Evolutionary conservation across 2,797 vertebrate species (phyloP), one percentile per base, ranked within the genome.

Genomic region (Intellagama lesueurii): DNA sequence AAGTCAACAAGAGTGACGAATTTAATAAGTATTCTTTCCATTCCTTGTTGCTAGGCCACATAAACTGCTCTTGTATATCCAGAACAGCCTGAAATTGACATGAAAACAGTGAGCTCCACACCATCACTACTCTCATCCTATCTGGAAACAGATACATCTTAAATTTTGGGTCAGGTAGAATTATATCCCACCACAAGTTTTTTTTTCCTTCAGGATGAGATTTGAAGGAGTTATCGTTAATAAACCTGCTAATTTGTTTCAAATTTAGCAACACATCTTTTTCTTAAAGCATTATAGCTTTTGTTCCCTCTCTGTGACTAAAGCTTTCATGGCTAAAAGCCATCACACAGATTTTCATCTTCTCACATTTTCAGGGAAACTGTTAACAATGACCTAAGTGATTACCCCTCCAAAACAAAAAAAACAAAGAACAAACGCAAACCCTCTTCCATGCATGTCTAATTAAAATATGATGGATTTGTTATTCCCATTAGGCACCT

Each of bases 271-370:
- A 7, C 32, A 11, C 17, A n/a, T 70, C 79, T 56, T 11, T 80
- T 22, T 79, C n/a, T 24, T 19, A 73, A 73, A 81, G 7, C 22
- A 88, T 52, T 7, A 8, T 26, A 24, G 60, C 17, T 47, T 70
- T 56, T 60, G 26, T 68, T 76, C 35, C 44, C 75, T 4, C 72
- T 86, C 1, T 88, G 90, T 88, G 70, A 92, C 77, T 93, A 90
- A 91, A 88, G 64, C 0, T 0, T 17, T 0, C 2, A 78, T 83
- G 83, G 49, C 28, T 86, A 69, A 87, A 72, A 90, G 73, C 84
- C 11, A 78, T 7, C 0, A 14, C 44, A 19, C 16, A 56, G 52
- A 35, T 76, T 85, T 88, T 83, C 0, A 77, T 24, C 26, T 87
- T 28, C 79, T 84, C 17, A 32, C 0, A 1, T 91, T 91, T 89